Conservation (phyloP, 2,888 invertebrate genomes). For the Cheilosia scutellata region DNA sequence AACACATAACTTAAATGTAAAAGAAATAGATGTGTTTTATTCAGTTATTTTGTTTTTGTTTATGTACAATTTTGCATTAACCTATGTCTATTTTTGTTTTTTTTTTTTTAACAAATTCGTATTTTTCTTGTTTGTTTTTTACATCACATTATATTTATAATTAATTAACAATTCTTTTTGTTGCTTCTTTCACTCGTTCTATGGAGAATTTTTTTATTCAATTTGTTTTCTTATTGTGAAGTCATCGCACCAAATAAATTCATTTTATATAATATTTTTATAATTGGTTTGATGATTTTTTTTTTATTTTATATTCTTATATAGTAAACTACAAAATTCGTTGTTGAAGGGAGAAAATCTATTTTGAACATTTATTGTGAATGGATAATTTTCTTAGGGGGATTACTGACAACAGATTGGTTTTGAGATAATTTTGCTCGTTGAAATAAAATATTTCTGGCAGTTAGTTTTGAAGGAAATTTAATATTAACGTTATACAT, state of each 20-base stretch:
- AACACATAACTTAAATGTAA: constrained; percentile 23
- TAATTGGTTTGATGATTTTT: constrained; percentile 7
- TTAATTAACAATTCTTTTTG: constrained; percentile 31
- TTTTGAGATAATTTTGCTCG: neutral
- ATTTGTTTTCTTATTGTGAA: constrained; percentile 43
- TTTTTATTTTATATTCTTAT: constrained; percentile 14
- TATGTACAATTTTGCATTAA: constrained; percentile 45
- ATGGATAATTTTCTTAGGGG: neutral
- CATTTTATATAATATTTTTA: constrained; percentile 12
- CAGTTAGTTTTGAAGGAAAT: constrained; percentile 2
- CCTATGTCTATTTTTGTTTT: constrained; percentile 8
- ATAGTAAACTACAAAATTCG: constrained; percentile 62
- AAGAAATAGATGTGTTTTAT: constrained; percentile 25
- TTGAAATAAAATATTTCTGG: neutral
- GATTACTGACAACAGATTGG: constrained; percentile 18
- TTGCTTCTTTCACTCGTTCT: constrained; percentile 40
- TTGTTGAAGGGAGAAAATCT: constrained; percentile 53
- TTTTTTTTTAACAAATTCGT: constrained; percentile 57
- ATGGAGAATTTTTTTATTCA: constrained; percentile 8
- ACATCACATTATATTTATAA: constrained; percentile 34
- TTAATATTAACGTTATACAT: constrained; percentile 1
- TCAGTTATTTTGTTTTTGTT: constrained; percentile 10
- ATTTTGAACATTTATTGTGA: constrained; percentile 35
- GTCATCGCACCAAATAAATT: constrained; percentile 69
- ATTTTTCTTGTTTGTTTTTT: constrained; percentile 38